Conservation (phyloP, 2,113 vertebrate genomes). For the Saguinus midas region DNA sequence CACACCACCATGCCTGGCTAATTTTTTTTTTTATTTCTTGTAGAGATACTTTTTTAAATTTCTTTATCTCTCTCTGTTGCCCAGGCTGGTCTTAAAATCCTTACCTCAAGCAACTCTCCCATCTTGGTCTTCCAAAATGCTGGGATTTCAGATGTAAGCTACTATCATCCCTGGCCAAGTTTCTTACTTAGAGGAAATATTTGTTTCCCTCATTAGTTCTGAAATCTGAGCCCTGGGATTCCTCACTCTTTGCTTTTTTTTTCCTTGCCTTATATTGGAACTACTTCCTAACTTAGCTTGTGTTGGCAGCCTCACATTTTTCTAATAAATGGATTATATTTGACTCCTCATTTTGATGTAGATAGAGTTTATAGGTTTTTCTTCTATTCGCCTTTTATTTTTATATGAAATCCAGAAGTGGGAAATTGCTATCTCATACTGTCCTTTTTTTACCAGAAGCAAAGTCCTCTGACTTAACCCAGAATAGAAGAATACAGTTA, state of each 20-base stretch:
- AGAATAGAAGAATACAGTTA: neutral
- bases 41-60: no score
- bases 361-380: neutral
- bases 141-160: no score
- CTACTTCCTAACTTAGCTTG: neutral
- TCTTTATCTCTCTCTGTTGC: no score
- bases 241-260: neutral
- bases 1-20: no score
- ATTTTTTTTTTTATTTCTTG: no score
- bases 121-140: no score
- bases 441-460: neutral
- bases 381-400: neutral
- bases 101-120: no score
- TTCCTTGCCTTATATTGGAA: neutral
- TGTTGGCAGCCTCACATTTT: neutral
- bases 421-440: neutral
- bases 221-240: neutral
- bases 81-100: no score
- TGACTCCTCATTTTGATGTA: neutral
- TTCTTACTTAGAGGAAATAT: neutral
- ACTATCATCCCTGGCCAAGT: no score
- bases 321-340: neutral
- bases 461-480: neutral
- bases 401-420: constrained; percentile 5
- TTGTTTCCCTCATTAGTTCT: neutral